phyloP scores from a whole-genome alignment of 30 jellyfish, hydroid and myxozoan genomes.

The Aurelia sp. region DNA sequence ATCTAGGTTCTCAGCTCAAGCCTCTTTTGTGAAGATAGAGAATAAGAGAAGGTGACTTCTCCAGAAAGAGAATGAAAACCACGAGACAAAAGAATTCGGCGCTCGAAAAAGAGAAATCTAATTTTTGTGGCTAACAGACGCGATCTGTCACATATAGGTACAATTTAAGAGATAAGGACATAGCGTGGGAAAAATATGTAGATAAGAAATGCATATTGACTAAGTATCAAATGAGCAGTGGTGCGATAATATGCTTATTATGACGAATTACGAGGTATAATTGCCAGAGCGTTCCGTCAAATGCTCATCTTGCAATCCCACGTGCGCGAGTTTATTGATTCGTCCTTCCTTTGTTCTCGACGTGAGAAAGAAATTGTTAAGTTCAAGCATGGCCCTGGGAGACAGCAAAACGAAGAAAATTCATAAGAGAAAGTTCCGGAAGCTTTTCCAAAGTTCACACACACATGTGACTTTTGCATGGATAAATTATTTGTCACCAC shows the following conservation, averaged over 20 bases:
- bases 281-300: too few relatives aligned
- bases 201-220: neutral
- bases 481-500: too few relatives aligned
- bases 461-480: too few relatives aligned
- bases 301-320: slow-evolving; percentile 1
- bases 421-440: too few relatives aligned
- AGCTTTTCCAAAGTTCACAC: too few relatives aligned
- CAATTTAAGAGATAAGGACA: neutral
- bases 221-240: neutral
- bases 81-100: slow-evolving; percentile 11
- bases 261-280: too few relatives aligned
- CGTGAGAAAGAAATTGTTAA: slow-evolving; percentile 53
- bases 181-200: slow-evolving; percentile 16
- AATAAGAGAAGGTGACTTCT: too few relatives aligned
- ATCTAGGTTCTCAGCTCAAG: too few relatives aligned
- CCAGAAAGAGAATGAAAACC: neutral
- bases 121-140: slow-evolving; percentile 3
- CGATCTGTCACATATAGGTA: slow-evolving; percentile 8
- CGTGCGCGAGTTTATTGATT: slow-evolving; percentile 34
- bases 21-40: too few relatives aligned
- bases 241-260: neutral
- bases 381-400: slow-evolving; percentile 67
- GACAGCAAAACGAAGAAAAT: neutral
- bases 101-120: neutral
- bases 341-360: slow-evolving; percentile 31